These are phyloP conservation scores for Muraenolepis orangiensis DNA, from an alignment of 2,797 vertebrate species.

Conservation along the genomic window DNA sequence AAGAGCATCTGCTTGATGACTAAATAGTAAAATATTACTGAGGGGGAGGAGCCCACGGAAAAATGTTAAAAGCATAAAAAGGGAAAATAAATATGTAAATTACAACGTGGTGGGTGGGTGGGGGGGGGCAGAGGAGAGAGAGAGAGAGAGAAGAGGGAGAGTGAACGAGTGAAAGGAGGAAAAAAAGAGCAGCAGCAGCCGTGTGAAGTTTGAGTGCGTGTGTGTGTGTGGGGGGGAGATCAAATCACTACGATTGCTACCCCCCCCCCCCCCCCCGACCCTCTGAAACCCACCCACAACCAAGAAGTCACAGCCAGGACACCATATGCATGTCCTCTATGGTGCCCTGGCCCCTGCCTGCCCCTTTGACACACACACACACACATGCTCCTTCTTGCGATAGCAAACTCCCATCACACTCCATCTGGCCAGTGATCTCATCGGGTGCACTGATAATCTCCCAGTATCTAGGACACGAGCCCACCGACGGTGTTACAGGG, in stretches of 20 bases:
- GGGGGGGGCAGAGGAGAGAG: slow-evolving; percentile 53
- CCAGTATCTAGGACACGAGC: slow-evolving; percentile 72
- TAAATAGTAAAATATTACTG: neutral
- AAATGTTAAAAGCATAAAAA: neutral
- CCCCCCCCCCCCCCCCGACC: slow-evolving; percentile 18
- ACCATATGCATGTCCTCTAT: slow-evolving; percentile 66
- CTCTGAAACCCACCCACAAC: slow-evolving; percentile 55
- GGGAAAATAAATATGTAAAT: neutral
- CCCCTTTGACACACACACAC: slow-evolving; percentile 34
- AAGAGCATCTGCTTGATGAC: neutral
- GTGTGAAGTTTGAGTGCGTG: slow-evolving; percentile 49
- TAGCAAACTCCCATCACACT: slow-evolving; percentile 63
- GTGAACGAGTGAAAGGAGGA: slow-evolving; percentile 31
- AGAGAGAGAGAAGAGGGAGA: slow-evolving; percentile 38
- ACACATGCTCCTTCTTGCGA: slow-evolving; percentile 52
- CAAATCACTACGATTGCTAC: slow-evolving; percentile 67
- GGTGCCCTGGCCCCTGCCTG: slow-evolving; percentile 56
- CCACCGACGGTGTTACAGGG: slow-evolving; percentile 69
- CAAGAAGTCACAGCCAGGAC: slow-evolving; percentile 59
- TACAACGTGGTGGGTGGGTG: slow-evolving; percentile 7
- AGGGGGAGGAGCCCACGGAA: no score
- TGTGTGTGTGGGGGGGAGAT: slow-evolving; percentile 62
- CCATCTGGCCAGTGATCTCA: slow-evolving; percentile 73
- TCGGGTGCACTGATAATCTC: slow-evolving; percentile 74
- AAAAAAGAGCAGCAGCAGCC: slow-evolving; percentile 40